phyloP scores from a whole-genome alignment of 1,140 invertebrate species.

The Magallana gigas region DNA sequence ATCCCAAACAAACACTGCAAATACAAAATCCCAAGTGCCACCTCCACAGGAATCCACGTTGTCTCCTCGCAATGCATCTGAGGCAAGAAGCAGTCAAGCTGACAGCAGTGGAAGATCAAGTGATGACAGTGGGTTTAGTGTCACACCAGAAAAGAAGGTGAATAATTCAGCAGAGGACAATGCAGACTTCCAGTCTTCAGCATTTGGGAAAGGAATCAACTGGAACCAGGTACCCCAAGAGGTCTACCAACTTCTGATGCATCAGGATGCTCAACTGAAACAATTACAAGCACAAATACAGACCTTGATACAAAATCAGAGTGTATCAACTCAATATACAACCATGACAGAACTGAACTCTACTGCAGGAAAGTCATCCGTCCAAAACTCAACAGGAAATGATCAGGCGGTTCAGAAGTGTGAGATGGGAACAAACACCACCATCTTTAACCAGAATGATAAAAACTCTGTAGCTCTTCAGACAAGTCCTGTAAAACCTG shows the following conservation, averaged over 20 bases:
- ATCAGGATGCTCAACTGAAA: constrained; percentile 75
- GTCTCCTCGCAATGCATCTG: neutral
- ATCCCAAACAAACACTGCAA: neutral
- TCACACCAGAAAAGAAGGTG: constrained; percentile 69
- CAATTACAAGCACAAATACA: constrained; percentile 74
- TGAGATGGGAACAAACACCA: constrained; percentile 71
- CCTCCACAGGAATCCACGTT: constrained; percentile 6
- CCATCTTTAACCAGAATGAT: constrained; percentile 44
- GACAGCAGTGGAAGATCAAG: constrained; percentile 68
- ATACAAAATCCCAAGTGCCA: neutral
- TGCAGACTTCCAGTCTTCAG: constrained; percentile 35
- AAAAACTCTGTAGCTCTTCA: constrained; percentile 61
- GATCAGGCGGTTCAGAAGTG: constrained; percentile 62
- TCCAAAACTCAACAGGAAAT: neutral
- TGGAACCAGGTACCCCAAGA: constrained; percentile 72
- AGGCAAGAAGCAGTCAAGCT: constrained; percentile 37
- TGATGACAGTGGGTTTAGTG: constrained; percentile 75
- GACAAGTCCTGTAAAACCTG: constrained; percentile 65
- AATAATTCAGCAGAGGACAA: constrained; percentile 1
- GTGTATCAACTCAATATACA: constrained; percentile 45
- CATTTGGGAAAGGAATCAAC: constrained; percentile 57
- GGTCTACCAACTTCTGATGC: constrained; percentile 71
- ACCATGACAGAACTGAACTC: constrained; percentile 54
- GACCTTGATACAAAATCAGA: constrained; percentile 65
- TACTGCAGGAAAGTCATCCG: constrained; percentile 39